Evolutionary conservation across 1,140 invertebrate species (phyloP).

Genomic region (Pogonus chalceus): DNA sequence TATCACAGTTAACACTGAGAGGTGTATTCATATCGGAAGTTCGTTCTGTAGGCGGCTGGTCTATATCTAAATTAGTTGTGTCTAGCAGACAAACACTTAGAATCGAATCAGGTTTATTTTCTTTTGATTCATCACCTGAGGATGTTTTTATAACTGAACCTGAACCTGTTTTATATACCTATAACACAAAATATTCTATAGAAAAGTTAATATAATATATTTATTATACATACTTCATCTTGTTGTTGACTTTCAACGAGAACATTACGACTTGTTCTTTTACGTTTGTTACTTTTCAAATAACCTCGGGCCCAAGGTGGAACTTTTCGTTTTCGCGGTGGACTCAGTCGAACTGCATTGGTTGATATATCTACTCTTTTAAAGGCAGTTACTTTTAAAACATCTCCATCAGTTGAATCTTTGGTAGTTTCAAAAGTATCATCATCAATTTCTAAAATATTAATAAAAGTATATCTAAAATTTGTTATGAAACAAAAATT

Average conservation of each 20-base stretch:
- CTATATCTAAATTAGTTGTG: constrained; percentile 23
- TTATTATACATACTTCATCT: constrained; percentile 1
- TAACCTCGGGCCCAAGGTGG: constrained; percentile 37
- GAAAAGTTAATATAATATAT: not conserved
- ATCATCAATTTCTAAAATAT: too few species aligned
- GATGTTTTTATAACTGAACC: constrained; percentile 16
- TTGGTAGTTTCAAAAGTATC: constrained; percentile 12
- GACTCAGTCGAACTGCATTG: constrained; percentile 13
- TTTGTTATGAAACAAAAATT: not conserved
- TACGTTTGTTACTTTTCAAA: constrained; percentile 28
- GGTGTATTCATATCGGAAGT: constrained; percentile 25
- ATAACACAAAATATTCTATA: constrained; percentile 1
- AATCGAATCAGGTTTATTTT: constrained; percentile 40
- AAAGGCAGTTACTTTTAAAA: constrained; percentile 14
- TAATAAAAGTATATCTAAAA: not conserved
- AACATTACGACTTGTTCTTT: not conserved
- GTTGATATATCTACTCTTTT: constrained; percentile 20
- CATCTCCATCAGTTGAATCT: constrained; percentile 10
- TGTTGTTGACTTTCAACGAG: not conserved
- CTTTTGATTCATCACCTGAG: constrained; percentile 42
- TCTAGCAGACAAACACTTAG: constrained; percentile 32
- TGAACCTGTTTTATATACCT: constrained; percentile 12
- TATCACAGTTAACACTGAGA: constrained; percentile 30
- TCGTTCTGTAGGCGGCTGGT: constrained; percentile 30
- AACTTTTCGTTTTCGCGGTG: constrained; percentile 31